A percentile compares a stretch with the other conserved stretches of the same genome.
Evolutionary conservation across 2,888 invertebrate genomes (phyloP).

Genomic region (Drosophila testacea): DNA sequence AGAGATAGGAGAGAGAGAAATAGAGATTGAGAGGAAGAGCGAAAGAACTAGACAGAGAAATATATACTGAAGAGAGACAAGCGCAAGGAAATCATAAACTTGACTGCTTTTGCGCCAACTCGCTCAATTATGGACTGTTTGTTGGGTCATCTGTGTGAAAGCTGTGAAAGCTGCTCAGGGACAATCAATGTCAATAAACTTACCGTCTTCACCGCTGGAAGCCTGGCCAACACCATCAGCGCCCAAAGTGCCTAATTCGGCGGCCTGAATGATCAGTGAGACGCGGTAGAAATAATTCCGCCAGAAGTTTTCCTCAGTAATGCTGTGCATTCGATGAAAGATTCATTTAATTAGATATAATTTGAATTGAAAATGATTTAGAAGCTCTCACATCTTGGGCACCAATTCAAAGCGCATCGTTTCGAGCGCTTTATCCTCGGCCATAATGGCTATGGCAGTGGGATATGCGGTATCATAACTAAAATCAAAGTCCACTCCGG

Average conservation of each 20-base stretch:
- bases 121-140: constrained; percentile 34
- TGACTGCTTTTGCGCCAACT: constrained; percentile 25
- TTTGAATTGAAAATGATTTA: neutral
- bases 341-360: neutral
- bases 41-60: constrained; percentile 26
- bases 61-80: constrained; percentile 46
- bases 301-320: constrained; percentile 99
- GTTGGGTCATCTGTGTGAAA: constrained; percentile 38
- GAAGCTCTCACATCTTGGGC: constrained; percentile 96
- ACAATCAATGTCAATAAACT: constrained; percentile 59
- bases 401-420: constrained; percentile 99
- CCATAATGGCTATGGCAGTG: constrained; percentile 96
- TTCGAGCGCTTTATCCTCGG: constrained; percentile 97
- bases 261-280: constrained; percentile 98
- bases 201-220: constrained; percentile 85
- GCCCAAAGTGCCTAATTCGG: constrained; percentile 88
- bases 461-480: constrained; percentile 97
- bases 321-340: constrained; percentile 86
- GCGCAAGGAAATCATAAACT: constrained; percentile 56
- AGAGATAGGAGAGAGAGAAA: constrained; percentile 39
- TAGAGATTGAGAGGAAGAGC: constrained; percentile 13
- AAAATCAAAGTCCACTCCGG: constrained; percentile 97
- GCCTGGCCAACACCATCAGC: constrained; percentile 85
- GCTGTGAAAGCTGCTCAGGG: constrained; percentile 22
- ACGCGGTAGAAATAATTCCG: constrained; percentile 99